Evolutionary conservation across 2,113 vertebrate genomes (phyloP).

Genomic region (Oplegnathus fasciatus): DNA sequence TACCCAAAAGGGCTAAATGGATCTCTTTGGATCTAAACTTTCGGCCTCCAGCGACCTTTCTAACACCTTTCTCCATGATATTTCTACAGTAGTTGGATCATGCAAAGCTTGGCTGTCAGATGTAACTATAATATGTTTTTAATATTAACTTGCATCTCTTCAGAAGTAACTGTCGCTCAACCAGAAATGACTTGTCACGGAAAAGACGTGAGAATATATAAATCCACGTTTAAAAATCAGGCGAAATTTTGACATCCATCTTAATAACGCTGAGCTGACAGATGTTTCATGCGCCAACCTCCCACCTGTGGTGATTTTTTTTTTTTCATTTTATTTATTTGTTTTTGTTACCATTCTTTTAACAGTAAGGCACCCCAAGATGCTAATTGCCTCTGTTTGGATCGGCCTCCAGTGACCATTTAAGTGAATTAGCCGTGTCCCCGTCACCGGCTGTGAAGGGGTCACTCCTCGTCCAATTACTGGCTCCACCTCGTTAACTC

Average conservation of each 20-base stretch:
- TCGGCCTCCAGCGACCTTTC: too few relatives aligned
- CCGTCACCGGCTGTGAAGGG: constrained; percentile 49
- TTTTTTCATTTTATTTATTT: neutral
- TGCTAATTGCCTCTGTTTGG: constrained; percentile 2
- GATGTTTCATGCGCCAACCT: neutral
- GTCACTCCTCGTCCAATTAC: constrained; percentile 71
- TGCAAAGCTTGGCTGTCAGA: neutral
- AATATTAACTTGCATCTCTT: too few relatives aligned
- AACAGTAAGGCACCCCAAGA: too few relatives aligned
- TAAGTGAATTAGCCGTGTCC: constrained; percentile 71
- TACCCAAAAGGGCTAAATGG: neutral
- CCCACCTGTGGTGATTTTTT: neutral
- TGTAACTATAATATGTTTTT: neutral
- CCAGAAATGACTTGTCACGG: too few relatives aligned
- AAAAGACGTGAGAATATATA: neutral
- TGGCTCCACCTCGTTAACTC: constrained; percentile 75
- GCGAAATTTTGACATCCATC: too few relatives aligned
- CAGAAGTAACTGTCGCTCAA: neutral
- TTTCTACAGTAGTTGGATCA: neutral
- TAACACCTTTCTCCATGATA: too few relatives aligned
- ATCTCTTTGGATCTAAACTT: neutral
- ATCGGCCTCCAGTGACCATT: constrained; percentile 56
- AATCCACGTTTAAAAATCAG: too few relatives aligned
- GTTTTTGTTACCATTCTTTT: too few relatives aligned
- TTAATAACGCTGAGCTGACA: neutral